Evolutionary conservation across 1,140 invertebrate genomes (phyloP), one percentile per base, ranked within the genome.

Genomic region (Gonatopus flavifemur): DNA sequence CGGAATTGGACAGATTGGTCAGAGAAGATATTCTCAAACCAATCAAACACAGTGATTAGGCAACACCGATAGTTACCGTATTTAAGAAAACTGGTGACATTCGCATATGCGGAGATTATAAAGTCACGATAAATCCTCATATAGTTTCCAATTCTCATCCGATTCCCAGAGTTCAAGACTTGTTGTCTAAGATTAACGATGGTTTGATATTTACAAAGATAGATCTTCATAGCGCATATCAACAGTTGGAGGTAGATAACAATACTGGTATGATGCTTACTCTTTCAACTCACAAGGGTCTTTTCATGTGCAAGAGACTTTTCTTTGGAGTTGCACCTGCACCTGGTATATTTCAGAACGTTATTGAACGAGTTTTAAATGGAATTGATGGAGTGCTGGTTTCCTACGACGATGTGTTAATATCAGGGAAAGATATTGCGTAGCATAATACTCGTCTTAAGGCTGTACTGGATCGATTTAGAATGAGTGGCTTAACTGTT

Each of bases 201-300:
- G 33, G 39, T 10, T 25, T 22, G 2, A 43, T 35, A 30, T 49
- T 50, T 46, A 39, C 19, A 8, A 52, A 59, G 43, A 18, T 59
- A 1, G 52, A 59, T 10, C 31, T 55, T 0, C 15, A 30, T 25
- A 28, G 46, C 3, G 52, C 57, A 0, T 59, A 55, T 20, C 9
- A 43, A 19, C 52, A 59, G 24, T 16, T 59, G 21, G 31, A 48
- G 8, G 6, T 55, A 9, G 42, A 45, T 12, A 48, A 53, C 0
- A 31, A 49, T 6, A 21, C 35, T 9, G 16, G 10, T 3, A 21
- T 44, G 8, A 12, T 48, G 3, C 7, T 58, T 22, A 55, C 48
- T 1, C 24, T 58, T 4, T 48, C 28, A 35, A 59, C 54, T 1
- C 51, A 55, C 8, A 52, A 41, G 16, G 53, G 53, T 3, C 31